Evolutionary conservation across 2,888 invertebrate species (phyloP).

Genomic region (Oeneis ivallda): DNA sequence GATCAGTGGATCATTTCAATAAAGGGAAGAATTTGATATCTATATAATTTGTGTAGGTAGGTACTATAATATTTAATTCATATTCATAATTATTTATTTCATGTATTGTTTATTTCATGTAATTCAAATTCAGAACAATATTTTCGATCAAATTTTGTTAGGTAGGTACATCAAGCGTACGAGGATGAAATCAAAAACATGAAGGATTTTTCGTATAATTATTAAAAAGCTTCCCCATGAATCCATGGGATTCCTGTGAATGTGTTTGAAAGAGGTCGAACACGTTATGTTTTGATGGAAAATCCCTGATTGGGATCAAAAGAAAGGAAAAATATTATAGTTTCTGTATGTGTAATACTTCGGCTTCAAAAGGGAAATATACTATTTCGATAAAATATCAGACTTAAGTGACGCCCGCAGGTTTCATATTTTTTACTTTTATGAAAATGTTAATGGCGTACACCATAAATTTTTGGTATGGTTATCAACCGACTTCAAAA

Average conservation of each 20-base stretch:
- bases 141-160: too few species aligned
- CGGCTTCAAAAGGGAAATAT: neutral
- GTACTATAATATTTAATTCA: too few species aligned
- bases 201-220: constrained; percentile 69
- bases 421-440: neutral
- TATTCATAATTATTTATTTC: too few species aligned
- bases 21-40: too few species aligned
- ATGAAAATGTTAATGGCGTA: too few species aligned
- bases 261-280: neutral
- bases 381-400: neutral
- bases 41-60: too few species aligned
- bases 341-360: neutral
- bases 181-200: constrained; percentile 49
- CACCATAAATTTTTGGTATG: too few species aligned
- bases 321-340: constrained; percentile 32
- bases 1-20: too few species aligned
- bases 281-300: constrained; percentile 51
- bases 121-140: too few species aligned
- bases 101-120: too few species aligned
- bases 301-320: constrained; percentile 59
- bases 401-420: too few species aligned
- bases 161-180: neutral
- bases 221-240: constrained; percentile 65
- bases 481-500: too few species aligned
- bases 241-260: constrained; percentile 46